A percentile compares a stretch with the other conserved stretches of the same genome.
phyloP scores from a whole-genome alignment of 2,113 vertebrate species.

The Lampris incognitus region DNA sequence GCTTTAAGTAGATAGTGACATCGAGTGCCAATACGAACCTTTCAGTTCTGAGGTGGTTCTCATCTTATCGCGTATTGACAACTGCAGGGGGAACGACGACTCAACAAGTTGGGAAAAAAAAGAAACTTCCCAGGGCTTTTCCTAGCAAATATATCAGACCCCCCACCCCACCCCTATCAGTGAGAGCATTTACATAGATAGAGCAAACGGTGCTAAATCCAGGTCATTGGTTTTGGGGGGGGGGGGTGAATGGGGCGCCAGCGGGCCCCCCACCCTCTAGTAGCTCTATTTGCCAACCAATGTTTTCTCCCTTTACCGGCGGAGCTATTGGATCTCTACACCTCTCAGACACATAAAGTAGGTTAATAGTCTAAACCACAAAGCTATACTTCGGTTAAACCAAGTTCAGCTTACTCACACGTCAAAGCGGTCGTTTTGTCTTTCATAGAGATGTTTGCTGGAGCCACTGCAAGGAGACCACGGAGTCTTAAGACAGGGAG shows the following conservation, averaged over 20 bases:
- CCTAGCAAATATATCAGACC: slow-evolving; percentile 24
- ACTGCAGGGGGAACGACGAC: background rate
- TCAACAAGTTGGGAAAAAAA: slow-evolving; percentile 28
- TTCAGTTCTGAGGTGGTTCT: slow-evolving; percentile 57
- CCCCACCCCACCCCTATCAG: slow-evolving; percentile 27
- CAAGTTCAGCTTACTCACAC: slow-evolving; percentile 71
- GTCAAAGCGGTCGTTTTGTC: slow-evolving; percentile 77
- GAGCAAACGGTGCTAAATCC: slow-evolving; percentile 47
- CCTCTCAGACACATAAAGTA: background rate
- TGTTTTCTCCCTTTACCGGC: background rate
- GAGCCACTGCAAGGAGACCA: slow-evolving; percentile 4
- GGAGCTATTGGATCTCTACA: background rate
- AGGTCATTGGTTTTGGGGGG: slow-evolving; percentile 33
- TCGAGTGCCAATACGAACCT: slow-evolving; percentile 52
- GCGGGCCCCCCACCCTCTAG: background rate
- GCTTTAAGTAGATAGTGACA: too few relatives aligned
- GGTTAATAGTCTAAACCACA: background rate
- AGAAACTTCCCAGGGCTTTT: slow-evolving; percentile 3
- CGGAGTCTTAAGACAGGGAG: slow-evolving; percentile 1
- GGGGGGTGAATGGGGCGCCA: slow-evolving; percentile 26
- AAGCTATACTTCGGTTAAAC: background rate
- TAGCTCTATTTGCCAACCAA: background rate
- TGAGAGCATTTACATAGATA: slow-evolving; percentile 50
- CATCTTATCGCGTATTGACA: slow-evolving; percentile 32
- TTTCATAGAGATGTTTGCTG: slow-evolving; percentile 73